Percentiles rank a stretch among this genome's conserved stretches.
These are phyloP conservation scores for Mormyrus hasselquistii DNA, from an alignment of 2,797 vertebrate genomes.

Conservation along the genomic window DNA sequence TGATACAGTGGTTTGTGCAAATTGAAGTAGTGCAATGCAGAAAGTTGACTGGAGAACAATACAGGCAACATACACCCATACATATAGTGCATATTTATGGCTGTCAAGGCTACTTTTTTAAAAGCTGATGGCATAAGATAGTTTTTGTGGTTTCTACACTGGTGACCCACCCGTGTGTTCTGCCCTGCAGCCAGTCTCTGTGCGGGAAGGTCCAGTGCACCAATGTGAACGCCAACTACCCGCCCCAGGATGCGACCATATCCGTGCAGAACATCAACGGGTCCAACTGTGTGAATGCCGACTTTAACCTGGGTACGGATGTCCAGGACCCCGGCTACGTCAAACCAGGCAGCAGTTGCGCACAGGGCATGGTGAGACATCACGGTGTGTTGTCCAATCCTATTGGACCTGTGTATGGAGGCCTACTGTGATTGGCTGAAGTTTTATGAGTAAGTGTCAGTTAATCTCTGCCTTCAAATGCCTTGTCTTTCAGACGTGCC, in stretches of 20 bases:
- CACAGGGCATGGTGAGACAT: conserved; percentile 62
- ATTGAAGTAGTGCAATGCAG: neutral
- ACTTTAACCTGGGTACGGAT: conserved; percentile 74
- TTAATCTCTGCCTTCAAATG: neutral
- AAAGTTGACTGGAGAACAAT: neutral
- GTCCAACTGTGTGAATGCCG: conserved; percentile 62
- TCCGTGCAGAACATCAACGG: conserved; percentile 31
- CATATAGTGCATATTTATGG: neutral
- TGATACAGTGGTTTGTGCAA: neutral
- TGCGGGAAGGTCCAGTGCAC: conserved; percentile 85
- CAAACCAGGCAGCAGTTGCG: conserved; percentile 70
- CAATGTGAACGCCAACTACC: conserved; percentile 49
- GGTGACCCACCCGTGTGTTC: neutral
- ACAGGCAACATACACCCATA: neutral
- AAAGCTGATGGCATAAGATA: neutral
- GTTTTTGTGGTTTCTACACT: neutral
- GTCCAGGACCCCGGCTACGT: conserved; percentile 78
- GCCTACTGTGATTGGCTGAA: neutral
- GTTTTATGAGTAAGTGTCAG: neutral
- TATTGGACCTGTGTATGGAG: neutral
- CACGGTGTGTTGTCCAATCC: neutral
- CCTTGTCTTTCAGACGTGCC: conserved; percentile 63
- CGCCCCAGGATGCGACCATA: conserved; percentile 45
- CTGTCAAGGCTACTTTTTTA: neutral
- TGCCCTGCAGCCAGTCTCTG: conserved; percentile 59